Conservation (phyloP, 2,888 invertebrate genomes). For the Halictus ligatus region DNA sequence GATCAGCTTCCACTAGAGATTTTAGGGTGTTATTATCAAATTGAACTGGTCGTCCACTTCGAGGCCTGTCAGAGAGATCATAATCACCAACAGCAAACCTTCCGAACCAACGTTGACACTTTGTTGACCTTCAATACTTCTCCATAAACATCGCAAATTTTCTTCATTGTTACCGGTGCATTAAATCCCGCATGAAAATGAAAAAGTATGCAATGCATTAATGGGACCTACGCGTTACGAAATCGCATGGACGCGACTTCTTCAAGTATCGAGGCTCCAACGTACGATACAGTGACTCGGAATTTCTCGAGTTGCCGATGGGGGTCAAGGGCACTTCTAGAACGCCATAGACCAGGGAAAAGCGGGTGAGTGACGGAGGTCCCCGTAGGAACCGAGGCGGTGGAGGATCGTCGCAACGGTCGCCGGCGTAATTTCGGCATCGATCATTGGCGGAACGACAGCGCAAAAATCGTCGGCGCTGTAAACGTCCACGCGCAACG, state of each 20-base stretch:
- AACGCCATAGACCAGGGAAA: neutral
- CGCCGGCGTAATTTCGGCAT: conserved; percentile 66
- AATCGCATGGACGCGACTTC: neutral
- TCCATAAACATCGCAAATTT: no score
- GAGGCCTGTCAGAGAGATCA: no score
- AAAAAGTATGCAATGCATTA: no score
- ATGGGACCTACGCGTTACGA: neutral
- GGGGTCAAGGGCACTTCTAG: neutral
- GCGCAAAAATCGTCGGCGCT: conserved; percentile 67
- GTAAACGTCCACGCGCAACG: conserved; percentile 61
- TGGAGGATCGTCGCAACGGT: conserved; percentile 29
- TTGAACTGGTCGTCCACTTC: no score
- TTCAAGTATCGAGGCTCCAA: neutral
- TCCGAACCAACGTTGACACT: no score
- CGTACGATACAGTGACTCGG: neutral
- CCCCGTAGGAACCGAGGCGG: conserved; percentile 38
- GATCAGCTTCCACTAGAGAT: no score
- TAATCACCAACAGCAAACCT: no score
- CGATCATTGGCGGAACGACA: conserved; percentile 74
- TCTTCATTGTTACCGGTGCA: no score
- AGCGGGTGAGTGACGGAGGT: neutral
- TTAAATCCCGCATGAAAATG: no score
- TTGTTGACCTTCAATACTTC: no score
- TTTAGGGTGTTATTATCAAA: no score
- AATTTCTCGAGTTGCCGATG: neutral